phyloP scores from a whole-genome alignment of 2,888 invertebrate species.

The Drosophila neotestacea region DNA sequence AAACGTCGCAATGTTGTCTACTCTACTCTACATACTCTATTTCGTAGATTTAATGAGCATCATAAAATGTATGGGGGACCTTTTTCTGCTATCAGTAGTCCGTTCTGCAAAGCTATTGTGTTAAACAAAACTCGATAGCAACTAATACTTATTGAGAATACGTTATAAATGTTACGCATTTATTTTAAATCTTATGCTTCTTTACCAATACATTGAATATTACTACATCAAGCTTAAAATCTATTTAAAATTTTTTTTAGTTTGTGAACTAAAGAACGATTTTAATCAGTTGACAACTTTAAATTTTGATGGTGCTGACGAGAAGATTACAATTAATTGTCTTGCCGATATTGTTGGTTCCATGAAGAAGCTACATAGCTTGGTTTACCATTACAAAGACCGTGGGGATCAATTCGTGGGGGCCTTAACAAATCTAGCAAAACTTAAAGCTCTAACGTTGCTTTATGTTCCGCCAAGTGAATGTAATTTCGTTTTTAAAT shows the following conservation, averaged over 20 bases:
- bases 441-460: slow-evolving; percentile 22
- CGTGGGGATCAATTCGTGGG: slow-evolving; percentile 4
- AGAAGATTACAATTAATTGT: slow-evolving; percentile 8
- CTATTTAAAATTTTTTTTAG: slow-evolving; percentile 9
- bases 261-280: slow-evolving; percentile 4
- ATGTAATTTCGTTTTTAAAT: slow-evolving; percentile 13
- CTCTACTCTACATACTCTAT: slow-evolving; percentile 1
- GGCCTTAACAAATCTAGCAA: slow-evolving; percentile 1
- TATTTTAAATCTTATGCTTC: too few relatives aligned
- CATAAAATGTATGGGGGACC: not conserved
- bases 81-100: slow-evolving; percentile 16
- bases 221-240: not conserved
- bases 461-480: slow-evolving; percentile 12
- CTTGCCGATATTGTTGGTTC: slow-evolving; percentile 8
- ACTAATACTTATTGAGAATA: not conserved
- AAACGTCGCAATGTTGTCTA: slow-evolving; percentile 95
- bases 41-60: not conserved
- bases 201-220: not conserved
- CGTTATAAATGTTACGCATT: not conserved
- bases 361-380: slow-evolving; percentile 16
- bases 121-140: slow-evolving; percentile 3
- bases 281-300: slow-evolving; percentile 20
- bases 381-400: slow-evolving; percentile 6
- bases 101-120: not conserved
- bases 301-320: slow-evolving; percentile 20